These are phyloP conservation scores for Choreutis nemorana DNA, from an alignment of 2,888 invertebrate species.

Conservation along the genomic window DNA sequence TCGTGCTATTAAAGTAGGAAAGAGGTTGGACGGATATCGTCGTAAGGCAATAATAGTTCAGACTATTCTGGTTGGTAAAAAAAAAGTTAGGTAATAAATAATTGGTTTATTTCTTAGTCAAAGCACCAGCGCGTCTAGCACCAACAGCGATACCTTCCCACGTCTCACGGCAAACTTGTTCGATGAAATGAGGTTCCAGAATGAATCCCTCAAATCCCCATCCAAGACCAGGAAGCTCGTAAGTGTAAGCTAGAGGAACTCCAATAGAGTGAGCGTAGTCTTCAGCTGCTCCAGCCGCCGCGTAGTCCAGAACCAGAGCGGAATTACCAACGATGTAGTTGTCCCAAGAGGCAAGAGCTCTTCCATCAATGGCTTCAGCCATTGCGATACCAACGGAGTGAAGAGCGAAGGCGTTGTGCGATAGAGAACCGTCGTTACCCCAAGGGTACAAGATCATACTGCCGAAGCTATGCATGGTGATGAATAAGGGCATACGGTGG, in stretches of 20 bases:
- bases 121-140: conserved; percentile 35
- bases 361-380: conserved; percentile 36
- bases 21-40: too few species aligned
- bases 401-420: conserved; percentile 50
- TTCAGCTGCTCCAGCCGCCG: conserved; percentile 70
- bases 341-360: conserved; percentile 32
- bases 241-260: conserved; percentile 68
- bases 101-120: too few species aligned
- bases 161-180: conserved; percentile 64
- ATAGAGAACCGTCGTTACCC: conserved; percentile 66
- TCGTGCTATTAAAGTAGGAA: too few species aligned
- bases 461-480: conserved; percentile 80
- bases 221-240: conserved; percentile 69
- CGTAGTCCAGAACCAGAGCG: conserved; percentile 56
- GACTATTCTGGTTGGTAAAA: too few species aligned
- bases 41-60: too few species aligned
- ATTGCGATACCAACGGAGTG: conserved; percentile 44
- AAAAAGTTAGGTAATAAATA: too few species aligned
- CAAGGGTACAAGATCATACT: conserved; percentile 73
- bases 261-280: conserved; percentile 70
- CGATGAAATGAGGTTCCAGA: conserved; percentile 60
- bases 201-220: conserved; percentile 57
- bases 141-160: conserved; percentile 66
- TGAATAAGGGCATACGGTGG: conserved; percentile 65
- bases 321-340: conserved; percentile 62